Conservation (phyloP, 37 sponge, comb jelly and placozoan genomes). For the Geodia barretti region DNA sequence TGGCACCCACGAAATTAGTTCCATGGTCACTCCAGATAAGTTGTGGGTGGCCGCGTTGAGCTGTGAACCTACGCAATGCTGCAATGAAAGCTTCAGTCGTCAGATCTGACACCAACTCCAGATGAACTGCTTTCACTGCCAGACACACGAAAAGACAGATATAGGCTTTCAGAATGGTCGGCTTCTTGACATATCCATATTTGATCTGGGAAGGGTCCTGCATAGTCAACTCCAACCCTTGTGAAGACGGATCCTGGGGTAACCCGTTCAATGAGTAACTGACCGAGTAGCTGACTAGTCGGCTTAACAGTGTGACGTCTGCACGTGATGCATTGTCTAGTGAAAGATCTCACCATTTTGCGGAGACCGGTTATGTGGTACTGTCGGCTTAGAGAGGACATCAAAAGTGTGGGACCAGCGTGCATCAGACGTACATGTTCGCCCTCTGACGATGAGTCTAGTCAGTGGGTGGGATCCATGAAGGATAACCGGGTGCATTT, state of each 20-base stretch:
- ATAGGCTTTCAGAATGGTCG: conserved; percentile 30
- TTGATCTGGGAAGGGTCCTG: conserved; percentile 43
- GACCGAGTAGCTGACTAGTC: conserved; percentile 29
- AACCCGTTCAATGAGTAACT: conserved; percentile 29
- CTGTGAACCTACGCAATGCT: conserved; percentile 24
- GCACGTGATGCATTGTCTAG: conserved; percentile 39
- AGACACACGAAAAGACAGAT: conserved; percentile 35
- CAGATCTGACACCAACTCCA: conserved; percentile 38
- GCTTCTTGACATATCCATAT: conserved; percentile 28
- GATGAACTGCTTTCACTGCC: conserved; percentile 41
- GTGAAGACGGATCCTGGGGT: conserved; percentile 22
- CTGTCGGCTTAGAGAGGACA: neutral
- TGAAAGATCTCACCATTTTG: conserved; percentile 23
- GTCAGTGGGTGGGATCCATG: conserved; percentile 15
- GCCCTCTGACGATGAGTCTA: conserved; percentile 9
- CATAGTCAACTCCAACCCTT: conserved; percentile 44
- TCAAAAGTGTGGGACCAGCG: conserved; percentile 15
- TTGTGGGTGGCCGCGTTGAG: conserved; percentile 24
- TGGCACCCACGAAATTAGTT: conserved; percentile 42
- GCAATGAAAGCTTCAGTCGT: conserved; percentile 39
- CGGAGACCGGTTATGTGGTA: conserved; percentile 36
- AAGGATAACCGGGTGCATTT: conserved; percentile 37
- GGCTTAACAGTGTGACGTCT: conserved; percentile 25
- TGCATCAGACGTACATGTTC: conserved; percentile 29
- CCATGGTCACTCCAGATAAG: conserved; percentile 35